Base-by-base conservation (phyloP, 1,140 invertebrate species). In the Pemphigus obesinymphae region DNA sequence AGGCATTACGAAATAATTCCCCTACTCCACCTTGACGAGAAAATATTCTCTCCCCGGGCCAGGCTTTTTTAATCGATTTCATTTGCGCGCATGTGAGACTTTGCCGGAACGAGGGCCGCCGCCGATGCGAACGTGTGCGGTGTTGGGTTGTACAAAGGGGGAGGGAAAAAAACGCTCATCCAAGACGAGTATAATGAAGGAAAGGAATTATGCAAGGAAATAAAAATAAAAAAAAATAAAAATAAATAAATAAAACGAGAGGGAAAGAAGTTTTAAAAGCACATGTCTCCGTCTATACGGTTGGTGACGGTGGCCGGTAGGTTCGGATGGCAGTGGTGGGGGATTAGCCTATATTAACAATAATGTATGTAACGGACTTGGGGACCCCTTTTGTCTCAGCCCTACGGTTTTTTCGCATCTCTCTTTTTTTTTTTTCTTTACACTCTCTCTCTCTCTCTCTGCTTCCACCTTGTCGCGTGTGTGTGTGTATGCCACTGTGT, bases 31-130 rank as follows among this genome's bases (percentile, higher is more conserved):
- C 76, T 61, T 63, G 76, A 80, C 76, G 55, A 80, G 76, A 63
- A 61, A 80, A 80, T 80, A 80, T 80, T 63, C 37, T 80, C 76
- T 61, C 55, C 55, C 55, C 76, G 76, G 70, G 70, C 82, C 68
- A 66, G 53, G 75, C 72, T 66, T 82, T 82, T 82, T 82, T 82
- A 82, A 82, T 82, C 82, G 82, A 82, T 82, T 78, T 82, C 82
- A 82, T 82, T 82, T 82, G 75, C 82, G 82, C 82, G 82, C 82
- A 82, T 82, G 82, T 82, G 82, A 82, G 82, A 82, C 72, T 61
- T 63, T 80, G 76, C 55, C 55, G 43, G 70, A 48, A 70, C 68
- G 68, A 70, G 68, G 68, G 37, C 68, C 70, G 26, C 15, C 17
- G 45, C 26, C 26, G 29, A 31, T 23, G 66, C 45, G 68, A 70